A percentile compares a stretch with the other conserved stretches of the same genome.
Conservation (phyloP, 2,113 vertebrate species). For the Egretta garzetta region DNA sequence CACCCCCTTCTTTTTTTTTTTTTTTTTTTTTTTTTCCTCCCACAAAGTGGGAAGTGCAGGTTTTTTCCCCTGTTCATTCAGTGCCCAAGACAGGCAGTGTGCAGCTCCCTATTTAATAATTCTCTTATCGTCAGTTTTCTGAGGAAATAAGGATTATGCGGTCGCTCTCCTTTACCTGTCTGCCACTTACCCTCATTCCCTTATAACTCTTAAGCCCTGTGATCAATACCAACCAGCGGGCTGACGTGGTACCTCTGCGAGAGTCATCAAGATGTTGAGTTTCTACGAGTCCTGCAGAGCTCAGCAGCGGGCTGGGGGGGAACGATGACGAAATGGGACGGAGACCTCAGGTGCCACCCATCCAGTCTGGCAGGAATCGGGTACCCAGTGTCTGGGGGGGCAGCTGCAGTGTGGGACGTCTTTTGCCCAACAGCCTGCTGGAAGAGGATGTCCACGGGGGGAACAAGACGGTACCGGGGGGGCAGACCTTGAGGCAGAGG, state of each 20-base stretch:
- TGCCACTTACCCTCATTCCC: neutral
- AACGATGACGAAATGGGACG: too few species aligned
- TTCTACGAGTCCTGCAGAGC: neutral
- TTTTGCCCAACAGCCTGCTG: neutral
- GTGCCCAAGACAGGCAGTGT: neutral
- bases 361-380: neutral
- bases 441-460: neutral
- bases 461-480: neutral
- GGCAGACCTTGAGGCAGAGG: neutral
- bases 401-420: neutral
- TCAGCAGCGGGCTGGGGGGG: rapidly evolving
- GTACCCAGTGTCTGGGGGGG: rapidly evolving
- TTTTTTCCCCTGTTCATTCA: rapidly evolving
- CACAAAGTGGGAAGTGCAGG: rapidly evolving
- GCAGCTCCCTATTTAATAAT: neutral
- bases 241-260: neutral
- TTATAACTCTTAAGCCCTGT: neutral
- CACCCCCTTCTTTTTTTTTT: neutral
- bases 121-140: neutral
- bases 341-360: neutral
- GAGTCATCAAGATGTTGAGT: neutral
- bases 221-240: neutral
- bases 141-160: neutral
- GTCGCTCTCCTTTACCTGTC: neutral
- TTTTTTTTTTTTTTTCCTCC: neutral